Percentiles rank a stretch among this genome's conserved stretches.
These are phyloP conservation scores for Dromas ardeola DNA, from an alignment of 2,113 vertebrate genomes.

Conservation along the genomic window DNA sequence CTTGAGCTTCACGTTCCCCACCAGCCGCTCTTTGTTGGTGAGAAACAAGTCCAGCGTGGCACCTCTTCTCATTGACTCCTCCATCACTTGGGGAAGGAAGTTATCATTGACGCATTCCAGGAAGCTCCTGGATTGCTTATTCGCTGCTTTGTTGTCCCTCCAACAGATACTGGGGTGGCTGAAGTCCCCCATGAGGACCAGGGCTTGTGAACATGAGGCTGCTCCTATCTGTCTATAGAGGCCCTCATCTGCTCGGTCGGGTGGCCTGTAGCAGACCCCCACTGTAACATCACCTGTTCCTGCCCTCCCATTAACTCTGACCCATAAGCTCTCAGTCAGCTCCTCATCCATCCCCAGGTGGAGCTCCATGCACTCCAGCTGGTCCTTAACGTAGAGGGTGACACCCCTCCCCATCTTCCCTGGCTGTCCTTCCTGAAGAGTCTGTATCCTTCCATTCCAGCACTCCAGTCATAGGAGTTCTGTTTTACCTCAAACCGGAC, in stretches of 20 bases:
- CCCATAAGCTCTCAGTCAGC: neutral
- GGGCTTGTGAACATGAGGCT: neutral
- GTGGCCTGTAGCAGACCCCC: neutral
- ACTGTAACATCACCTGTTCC: neutral
- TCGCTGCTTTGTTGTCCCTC: neutral
- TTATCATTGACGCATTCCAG: neutral
- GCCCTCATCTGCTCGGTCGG: neutral
- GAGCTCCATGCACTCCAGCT: neutral
- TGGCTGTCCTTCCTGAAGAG: neutral
- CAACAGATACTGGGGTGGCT: neutral
- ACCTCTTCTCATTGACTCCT: neutral
- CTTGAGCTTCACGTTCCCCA: neutral
- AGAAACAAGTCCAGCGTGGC: neutral
- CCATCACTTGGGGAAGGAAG: neutral
- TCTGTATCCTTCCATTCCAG: neutral
- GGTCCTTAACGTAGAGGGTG: neutral
- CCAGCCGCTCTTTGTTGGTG: neutral
- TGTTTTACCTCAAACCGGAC: neutral
- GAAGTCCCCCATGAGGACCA: neutral
- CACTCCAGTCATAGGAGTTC: neutral
- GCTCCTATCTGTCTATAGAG: neutral
- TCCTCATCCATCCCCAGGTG: neutral
- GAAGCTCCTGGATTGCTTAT: neutral
- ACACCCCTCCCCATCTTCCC: neutral
- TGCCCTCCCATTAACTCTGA: neutral